Percentiles rank a stretch among this genome's conserved stretches.
Conservation (phyloP, 2,888 invertebrate species). For the Apamea epomidion region DNA sequence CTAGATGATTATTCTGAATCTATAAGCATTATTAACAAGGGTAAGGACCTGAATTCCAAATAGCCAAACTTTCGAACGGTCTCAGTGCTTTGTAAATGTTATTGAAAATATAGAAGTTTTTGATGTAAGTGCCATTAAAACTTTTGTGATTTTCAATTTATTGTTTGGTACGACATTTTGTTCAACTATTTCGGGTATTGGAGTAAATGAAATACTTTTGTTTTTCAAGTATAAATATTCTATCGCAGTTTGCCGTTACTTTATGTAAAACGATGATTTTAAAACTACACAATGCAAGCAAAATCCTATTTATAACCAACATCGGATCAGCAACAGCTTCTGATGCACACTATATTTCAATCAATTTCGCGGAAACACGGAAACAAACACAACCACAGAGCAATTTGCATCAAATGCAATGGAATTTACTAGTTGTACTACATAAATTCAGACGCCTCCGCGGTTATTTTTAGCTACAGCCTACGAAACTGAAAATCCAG, state of each 20-base stretch:
- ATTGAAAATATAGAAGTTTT: conserved; percentile 51
- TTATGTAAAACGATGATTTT: background rate
- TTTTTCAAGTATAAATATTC: background rate
- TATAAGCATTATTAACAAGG: conserved; percentile 5
- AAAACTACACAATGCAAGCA: background rate
- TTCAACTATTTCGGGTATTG: conserved; percentile 3
- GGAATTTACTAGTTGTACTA: conserved; percentile 50
- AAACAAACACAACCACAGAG: conserved; percentile 31
- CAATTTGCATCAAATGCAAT: conserved; percentile 54
- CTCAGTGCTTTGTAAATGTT: conserved; percentile 36
- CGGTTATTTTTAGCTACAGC: conserved; percentile 30
- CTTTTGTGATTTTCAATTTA: conserved; percentile 46
- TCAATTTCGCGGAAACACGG: conserved; percentile 31
- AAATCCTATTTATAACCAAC: background rate
- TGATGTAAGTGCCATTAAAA: conserved; percentile 46
- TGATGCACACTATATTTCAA: conserved; percentile 31
- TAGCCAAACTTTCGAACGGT: conserved; percentile 20
- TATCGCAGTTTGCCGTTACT: background rate
- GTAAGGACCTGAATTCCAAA: conserved; percentile 35
- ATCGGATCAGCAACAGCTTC: conserved; percentile 23
- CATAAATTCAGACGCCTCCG: conserved; percentile 48
- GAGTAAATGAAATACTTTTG: conserved; percentile 11
- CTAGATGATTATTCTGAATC: conserved; percentile 1
- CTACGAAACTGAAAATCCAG: conserved; percentile 41
- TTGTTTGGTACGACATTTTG: conserved; percentile 20